phyloP scores from a whole-genome alignment of 2,797 vertebrate species.

The Pyrocephalus nanus region DNA sequence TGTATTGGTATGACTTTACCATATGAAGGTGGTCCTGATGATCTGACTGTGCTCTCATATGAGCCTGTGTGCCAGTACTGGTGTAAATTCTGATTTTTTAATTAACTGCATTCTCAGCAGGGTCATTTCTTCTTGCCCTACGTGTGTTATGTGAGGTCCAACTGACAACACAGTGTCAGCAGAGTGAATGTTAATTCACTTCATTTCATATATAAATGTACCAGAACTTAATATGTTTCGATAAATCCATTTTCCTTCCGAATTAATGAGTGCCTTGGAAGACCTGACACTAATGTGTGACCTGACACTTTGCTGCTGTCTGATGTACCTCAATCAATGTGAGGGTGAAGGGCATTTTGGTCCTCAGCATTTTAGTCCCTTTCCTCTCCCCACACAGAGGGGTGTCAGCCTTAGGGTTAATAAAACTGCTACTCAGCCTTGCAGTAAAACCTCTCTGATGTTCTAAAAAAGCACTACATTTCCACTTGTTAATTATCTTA shows the following conservation, averaged over 20 bases:
- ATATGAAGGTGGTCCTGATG: not conserved
- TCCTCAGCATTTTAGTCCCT: not conserved
- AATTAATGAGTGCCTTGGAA: not conserved
- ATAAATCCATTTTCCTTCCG: not conserved
- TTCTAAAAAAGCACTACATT: not conserved
- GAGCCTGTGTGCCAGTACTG: too few species aligned
- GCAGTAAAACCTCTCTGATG: not conserved
- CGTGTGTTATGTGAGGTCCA: not conserved
- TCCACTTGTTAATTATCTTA: not conserved
- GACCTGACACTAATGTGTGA: not conserved
- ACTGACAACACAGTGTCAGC: not conserved
- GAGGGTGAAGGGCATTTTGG: not conserved
- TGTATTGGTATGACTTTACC: not conserved
- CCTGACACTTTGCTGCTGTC: not conserved
- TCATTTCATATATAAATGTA: not conserved
- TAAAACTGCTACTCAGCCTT: not conserved
- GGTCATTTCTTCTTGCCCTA: not conserved
- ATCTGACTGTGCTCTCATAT: not conserved
- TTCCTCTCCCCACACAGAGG: not conserved
- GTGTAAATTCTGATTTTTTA: not conserved
- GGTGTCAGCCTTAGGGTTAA: not conserved
- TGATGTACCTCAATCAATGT: rapidly evolving
- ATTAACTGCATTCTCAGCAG: not conserved
- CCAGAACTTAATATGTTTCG: not conserved
- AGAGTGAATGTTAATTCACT: not conserved